Conservation (phyloP, 2,888 invertebrate genomes). For the Drosophila kokeensis region DNA sequence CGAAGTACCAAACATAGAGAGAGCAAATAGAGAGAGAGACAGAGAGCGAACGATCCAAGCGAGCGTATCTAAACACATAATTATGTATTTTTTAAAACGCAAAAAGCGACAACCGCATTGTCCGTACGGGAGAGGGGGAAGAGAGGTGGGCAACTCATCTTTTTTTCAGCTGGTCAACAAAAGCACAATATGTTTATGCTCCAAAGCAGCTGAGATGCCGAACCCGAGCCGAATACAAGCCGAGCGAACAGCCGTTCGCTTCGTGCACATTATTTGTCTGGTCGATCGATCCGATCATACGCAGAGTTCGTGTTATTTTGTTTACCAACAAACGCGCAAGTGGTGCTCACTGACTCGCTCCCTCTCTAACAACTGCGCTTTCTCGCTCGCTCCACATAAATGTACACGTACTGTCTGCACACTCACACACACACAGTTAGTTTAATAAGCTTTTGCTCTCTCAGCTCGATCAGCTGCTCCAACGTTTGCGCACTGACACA, state of each 20-base stretch:
- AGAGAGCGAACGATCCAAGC: slow-evolving; percentile 19
- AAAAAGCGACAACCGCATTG: slow-evolving; percentile 60
- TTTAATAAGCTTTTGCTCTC: slow-evolving; percentile 21
- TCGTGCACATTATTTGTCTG: slow-evolving; percentile 14
- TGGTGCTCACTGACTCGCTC: slow-evolving; percentile 13
- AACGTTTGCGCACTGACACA: slow-evolving; percentile 78
- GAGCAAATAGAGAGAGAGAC: slow-evolving; percentile 11
- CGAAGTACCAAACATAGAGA: slow-evolving; percentile 48
- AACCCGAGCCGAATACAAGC: neutral
- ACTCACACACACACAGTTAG: neutral
- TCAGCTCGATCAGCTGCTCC: slow-evolving; percentile 75
- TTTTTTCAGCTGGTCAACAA: slow-evolving; percentile 55
- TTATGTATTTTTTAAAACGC: slow-evolving; percentile 82
- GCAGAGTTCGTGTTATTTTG: slow-evolving; percentile 73
- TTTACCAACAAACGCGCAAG: slow-evolving; percentile 73
- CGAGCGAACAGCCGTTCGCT: neutral
- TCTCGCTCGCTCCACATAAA: neutral
- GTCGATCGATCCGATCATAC: slow-evolving; percentile 57
- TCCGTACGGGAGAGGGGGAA: neutral
- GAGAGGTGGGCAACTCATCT: slow-evolving; percentile 1
- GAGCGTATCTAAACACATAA: slow-evolving; percentile 76
- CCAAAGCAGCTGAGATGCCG: slow-evolving; percentile 69
- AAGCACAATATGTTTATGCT: slow-evolving; percentile 71
- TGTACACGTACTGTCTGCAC: neutral
- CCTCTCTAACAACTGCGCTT: slow-evolving; percentile 7